Base-by-base conservation (phyloP, 2,888 invertebrate genomes). In the Sicus ferrugineus region DNA sequence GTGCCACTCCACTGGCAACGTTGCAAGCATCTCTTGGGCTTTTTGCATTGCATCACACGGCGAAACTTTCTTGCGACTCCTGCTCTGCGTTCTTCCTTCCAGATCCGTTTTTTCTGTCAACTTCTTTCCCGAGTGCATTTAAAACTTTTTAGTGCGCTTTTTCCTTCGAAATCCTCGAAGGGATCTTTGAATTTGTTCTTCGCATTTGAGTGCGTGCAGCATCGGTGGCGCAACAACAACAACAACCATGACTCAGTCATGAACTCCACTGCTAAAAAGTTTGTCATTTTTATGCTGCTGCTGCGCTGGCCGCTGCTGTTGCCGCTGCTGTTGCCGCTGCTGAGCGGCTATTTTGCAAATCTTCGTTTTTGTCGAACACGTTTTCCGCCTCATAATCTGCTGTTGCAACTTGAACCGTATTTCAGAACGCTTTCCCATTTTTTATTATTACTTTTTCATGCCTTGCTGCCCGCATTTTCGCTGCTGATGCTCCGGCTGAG, bases 101-200 rank as follows among this genome's bases (percentile, higher is more conserved):
- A 56, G 26, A 54, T 23, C 26, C 16, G 14, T 23, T 54, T 54
- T 56, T 56, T 28, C 30, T n/a, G 4, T n/a, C 16, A 3, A 2
- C 26, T 56, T 56, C 16, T n/a, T 30, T 26, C 56, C 26, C 11
- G 11, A 9, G 6, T 38, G 38, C 38, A 6, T 11, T 38, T 9
- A 38, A 9, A 38, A 9, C 38, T 38, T 38, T 38, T 38, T 38
- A 38, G 11, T 11, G 28, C 4, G 16, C 28, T 38, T 16, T 11
- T 34, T 23, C 42, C 42, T 23, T 34, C 30, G 16, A 28, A 30
- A 56, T 56, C 56, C 56, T 56, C 30, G 56, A 26, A 56, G 56
- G 28, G 30, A 56, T 56, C 30, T 30, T 56, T 56, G n/a, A n/a
- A 56, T 56, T 56, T 30, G 56, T 30, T 42, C 42, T 16, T 42